phyloP scores from a whole-genome alignment of 2,888 invertebrate genomes.

The Trilocha varians region DNA sequence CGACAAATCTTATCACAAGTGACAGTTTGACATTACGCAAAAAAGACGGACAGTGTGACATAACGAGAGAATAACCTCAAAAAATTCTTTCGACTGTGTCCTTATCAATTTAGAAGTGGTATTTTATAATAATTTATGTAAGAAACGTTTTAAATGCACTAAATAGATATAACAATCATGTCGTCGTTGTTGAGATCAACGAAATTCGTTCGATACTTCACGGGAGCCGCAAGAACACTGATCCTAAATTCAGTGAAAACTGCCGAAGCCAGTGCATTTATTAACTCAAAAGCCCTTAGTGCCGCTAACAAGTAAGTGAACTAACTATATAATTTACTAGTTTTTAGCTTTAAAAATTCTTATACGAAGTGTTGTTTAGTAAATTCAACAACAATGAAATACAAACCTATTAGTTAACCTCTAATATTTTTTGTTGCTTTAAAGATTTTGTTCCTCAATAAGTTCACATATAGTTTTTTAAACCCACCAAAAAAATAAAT shows the following conservation, averaged over 20 bases:
- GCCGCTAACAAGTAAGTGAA: constrained; percentile 51
- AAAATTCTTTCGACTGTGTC: constrained; percentile 12
- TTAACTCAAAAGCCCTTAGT: constrained; percentile 50
- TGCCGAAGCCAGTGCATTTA: constrained; percentile 72
- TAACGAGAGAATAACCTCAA: constrained; percentile 53
- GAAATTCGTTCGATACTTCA: constrained; percentile 82
- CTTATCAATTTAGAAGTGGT: too few relatives aligned
- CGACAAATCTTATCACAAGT: too few relatives aligned
- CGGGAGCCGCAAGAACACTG: constrained; percentile 79
- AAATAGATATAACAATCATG: constrained; percentile 49
- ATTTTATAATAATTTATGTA: neutral
- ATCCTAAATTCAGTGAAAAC: constrained; percentile 78
- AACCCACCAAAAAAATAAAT: too few relatives aligned
- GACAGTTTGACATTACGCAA: too few relatives aligned
- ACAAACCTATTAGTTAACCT: too few relatives aligned
- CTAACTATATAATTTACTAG: neutral
- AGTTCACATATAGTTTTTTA: too few relatives aligned
- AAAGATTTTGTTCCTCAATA: too few relatives aligned
- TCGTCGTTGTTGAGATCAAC: constrained; percentile 80
- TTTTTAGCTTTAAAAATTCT: neutral
- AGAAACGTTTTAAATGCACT: constrained; percentile 7
- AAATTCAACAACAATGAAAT: too few relatives aligned
- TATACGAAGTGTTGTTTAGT: too few relatives aligned
- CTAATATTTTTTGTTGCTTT: too few relatives aligned
- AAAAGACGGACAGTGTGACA: too few relatives aligned